These are phyloP conservation scores for Dynastes maya DNA, from an alignment of 2,888 invertebrate species.

Conservation along the genomic window DNA sequence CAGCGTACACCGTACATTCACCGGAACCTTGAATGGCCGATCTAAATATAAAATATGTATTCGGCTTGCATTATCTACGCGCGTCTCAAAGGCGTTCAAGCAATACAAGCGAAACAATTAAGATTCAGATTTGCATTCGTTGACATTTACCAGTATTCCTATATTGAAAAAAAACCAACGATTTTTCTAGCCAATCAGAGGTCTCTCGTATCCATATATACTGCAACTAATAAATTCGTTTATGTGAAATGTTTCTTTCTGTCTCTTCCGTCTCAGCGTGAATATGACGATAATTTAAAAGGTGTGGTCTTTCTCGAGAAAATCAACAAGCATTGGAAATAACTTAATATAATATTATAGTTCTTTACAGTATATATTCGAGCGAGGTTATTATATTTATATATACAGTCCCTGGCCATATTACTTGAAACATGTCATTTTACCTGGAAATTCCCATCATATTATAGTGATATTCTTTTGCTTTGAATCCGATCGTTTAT, in stretches of 20 bases:
- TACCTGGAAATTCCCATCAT: no score
- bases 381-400: not conserved
- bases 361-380: not conserved
- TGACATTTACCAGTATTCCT: slow-evolving; percentile 11
- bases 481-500: no score
- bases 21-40: slow-evolving; percentile 7
- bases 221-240: not conserved
- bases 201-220: not conserved
- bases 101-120: slow-evolving; percentile 8
- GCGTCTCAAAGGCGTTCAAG: not conserved
- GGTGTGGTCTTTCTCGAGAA: not conserved
- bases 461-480: no score
- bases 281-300: slow-evolving; percentile 3
- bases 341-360: not conserved
- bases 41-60: slow-evolving; percentile 7
- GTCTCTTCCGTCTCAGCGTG: not conserved
- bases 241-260: not conserved
- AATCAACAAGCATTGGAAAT: not conserved
- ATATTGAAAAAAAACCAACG: not conserved
- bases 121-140: slow-evolving; percentile 12
- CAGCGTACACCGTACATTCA: slow-evolving; percentile 3
- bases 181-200: not conserved
- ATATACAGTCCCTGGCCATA: no score
- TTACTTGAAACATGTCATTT: no score
- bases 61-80: not conserved